Percentiles rank a stretch among this genome's conserved stretches.
phyloP scores from a whole-genome alignment of 2,113 vertebrate genomes.

The Melanerpes formicivorus region DNA sequence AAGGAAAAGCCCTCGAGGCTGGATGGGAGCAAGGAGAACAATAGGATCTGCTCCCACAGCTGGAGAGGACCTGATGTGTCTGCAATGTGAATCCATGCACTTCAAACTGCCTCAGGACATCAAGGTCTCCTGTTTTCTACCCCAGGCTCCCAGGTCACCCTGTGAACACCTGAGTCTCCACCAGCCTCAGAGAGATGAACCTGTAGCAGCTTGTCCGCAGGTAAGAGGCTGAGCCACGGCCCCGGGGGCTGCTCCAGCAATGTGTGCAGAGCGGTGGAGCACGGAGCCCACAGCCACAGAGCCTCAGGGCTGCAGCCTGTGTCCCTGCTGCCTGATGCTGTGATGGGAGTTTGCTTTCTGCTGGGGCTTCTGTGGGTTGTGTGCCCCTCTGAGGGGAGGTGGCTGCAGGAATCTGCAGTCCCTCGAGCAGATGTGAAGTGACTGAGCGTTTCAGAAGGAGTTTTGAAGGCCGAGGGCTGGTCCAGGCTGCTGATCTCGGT shows the following conservation, averaged over 20 bases:
- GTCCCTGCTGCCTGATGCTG: fast-evolving
- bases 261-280: fast-evolving
- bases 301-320: fast-evolving
- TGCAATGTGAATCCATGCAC: fast-evolving
- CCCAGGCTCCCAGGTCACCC: background rate
- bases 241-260: fast-evolving
- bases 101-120: background rate
- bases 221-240: background rate
- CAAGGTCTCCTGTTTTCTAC: background rate
- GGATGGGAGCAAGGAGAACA: background rate
- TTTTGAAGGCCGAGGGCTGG: background rate
- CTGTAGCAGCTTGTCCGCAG: background rate
- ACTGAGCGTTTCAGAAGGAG: background rate
- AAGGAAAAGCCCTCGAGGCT: background rate
- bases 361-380: fast-evolving
- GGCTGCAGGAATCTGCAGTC: fast-evolving
- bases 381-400: fast-evolving
- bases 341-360: background rate
- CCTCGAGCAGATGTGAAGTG: fast-evolving
- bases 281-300: fast-evolving
- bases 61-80: background rate
- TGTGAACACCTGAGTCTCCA: background rate
- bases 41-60: background rate
- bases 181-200: background rate
- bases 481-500: fast-evolving